Evolutionary conservation across 2,888 invertebrate species (phyloP).

Genomic region (Eutolmus rufibarbis): DNA sequence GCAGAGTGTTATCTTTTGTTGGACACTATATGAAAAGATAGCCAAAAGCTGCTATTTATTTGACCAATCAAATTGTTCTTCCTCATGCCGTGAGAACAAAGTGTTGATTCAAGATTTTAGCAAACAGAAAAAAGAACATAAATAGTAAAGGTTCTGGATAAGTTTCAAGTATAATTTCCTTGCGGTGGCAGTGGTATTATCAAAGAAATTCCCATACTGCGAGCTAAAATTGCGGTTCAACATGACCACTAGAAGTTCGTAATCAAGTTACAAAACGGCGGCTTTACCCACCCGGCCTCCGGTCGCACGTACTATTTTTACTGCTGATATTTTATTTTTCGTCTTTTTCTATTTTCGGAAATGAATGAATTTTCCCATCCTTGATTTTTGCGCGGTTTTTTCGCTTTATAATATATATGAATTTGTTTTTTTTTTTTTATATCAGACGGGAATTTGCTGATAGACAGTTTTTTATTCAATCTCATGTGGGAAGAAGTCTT

Average conservation of each 20-base stretch:
- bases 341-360: slow-evolving; percentile 25
- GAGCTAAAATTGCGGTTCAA: background rate
- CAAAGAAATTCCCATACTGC: background rate
- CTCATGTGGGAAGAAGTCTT: background rate
- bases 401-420: background rate
- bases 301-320: background rate
- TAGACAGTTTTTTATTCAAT: background rate
- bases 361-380: slow-evolving; percentile 26
- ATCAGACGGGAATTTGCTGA: background rate
- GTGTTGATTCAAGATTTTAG: background rate
- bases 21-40: background rate
- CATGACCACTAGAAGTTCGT: slow-evolving; percentile 9
- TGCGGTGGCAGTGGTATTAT: background rate
- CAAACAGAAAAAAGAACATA: background rate
- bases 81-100: background rate
- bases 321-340: background rate
- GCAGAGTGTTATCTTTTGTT: background rate
- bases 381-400: background rate
- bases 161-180: background rate
- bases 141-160: background rate
- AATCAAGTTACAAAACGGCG: slow-evolving; percentile 19
- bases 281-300: background rate
- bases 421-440: background rate
- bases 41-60: background rate
- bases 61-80: background rate